These are phyloP conservation scores for Amphiprion ocellaris DNA, from an alignment of 2,113 vertebrate species.

Conservation along the genomic window DNA sequence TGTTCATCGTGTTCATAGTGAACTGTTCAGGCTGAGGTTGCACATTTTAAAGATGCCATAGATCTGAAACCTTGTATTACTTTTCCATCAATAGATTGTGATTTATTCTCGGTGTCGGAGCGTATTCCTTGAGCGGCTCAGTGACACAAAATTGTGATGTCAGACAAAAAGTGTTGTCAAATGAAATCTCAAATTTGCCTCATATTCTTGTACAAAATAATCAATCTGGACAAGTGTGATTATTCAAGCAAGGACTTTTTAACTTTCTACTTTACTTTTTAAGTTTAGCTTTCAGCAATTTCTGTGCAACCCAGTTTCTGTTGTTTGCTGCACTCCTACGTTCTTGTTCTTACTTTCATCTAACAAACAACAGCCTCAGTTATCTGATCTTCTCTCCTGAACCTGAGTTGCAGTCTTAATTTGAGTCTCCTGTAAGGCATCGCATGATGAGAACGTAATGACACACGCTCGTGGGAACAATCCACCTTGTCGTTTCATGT, in stretches of 20 bases:
- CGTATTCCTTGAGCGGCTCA: background rate
- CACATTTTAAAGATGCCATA: conserved; percentile 1
- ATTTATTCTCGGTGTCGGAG: background rate
- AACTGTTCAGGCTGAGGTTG: background rate
- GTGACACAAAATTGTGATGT: background rate
- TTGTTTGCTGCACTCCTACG: conserved; percentile 7
- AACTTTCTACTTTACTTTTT: background rate
- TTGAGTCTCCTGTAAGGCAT: background rate
- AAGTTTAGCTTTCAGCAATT: background rate
- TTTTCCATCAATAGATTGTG: background rate
- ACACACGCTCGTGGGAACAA: conserved; percentile 5
- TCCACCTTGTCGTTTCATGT: conserved; percentile 20
- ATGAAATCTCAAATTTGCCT: background rate
- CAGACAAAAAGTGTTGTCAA: background rate
- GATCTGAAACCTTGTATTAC: background rate
- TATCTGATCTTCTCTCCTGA: background rate
- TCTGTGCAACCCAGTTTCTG: background rate
- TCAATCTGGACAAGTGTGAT: background rate
- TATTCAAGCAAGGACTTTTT: too few relatives aligned
- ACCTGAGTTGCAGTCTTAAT: conserved; percentile 3
- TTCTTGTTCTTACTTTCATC: conserved; percentile 2
- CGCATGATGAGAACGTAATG: background rate
- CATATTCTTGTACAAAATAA: background rate
- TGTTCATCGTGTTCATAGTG: background rate
- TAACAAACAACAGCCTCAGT: background rate